Evolutionary conservation across 2,797 vertebrate species (phyloP).

Genomic region (Cetoscarus ocellatus): DNA sequence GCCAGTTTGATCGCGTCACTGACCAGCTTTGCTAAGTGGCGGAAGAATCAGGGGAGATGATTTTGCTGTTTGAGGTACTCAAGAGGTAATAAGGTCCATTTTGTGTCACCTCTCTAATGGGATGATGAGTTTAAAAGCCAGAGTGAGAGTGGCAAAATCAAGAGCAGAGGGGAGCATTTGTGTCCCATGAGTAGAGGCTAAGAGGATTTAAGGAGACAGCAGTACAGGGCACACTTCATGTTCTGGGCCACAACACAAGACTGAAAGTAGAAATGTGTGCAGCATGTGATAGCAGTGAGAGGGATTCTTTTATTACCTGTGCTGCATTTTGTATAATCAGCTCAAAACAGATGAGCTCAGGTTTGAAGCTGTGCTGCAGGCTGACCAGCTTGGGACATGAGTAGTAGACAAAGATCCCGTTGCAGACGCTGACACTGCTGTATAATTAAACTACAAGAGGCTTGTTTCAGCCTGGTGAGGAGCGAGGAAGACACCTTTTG

Average conservation of each 20-base stretch:
- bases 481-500: constrained; percentile 2
- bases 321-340: background rate
- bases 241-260: constrained; percentile 30
- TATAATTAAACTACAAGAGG: constrained; percentile 14
- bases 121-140: constrained; percentile 63
- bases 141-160: constrained; percentile 51
- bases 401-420: constrained; percentile 14
- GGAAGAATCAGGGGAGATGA: constrained; percentile 26
- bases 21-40: constrained; percentile 37
- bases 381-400: constrained; percentile 11
- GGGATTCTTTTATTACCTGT: background rate
- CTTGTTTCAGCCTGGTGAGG: constrained; percentile 5
- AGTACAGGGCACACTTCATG: constrained; percentile 34
- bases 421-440: constrained; percentile 18
- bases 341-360: constrained; percentile 1
- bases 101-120: constrained; percentile 53
- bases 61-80: constrained; percentile 28
- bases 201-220: constrained; percentile 54
- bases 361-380: constrained; percentile 23
- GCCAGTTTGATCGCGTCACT: constrained; percentile 40
- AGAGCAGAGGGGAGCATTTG: constrained; percentile 26
- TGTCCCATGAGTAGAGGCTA: constrained; percentile 50
- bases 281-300: background rate
- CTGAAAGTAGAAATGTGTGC: constrained; percentile 18
- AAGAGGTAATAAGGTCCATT: constrained; percentile 47